phyloP scores from a whole-genome alignment of 2,888 invertebrate genomes.

The Pristionchus entomophagus region DNA sequence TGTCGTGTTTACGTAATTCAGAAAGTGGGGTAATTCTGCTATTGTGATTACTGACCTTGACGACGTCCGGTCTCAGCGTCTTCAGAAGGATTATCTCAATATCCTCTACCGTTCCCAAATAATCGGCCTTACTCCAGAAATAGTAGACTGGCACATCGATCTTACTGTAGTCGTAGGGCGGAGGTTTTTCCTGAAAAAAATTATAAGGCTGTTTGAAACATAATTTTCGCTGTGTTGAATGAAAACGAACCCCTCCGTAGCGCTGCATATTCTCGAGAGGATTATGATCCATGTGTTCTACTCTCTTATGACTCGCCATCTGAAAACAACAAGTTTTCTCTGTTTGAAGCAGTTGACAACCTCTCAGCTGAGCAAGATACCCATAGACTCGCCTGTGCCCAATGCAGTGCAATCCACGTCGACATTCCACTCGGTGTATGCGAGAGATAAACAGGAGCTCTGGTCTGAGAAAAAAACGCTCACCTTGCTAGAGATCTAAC shows the following conservation, averaged over 20 bases:
- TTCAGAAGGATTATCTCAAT: background rate
- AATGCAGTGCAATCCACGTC: background rate
- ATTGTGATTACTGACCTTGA: background rate
- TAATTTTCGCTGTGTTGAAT: too few relatives aligned
- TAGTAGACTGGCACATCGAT: background rate
- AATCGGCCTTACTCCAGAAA: background rate
- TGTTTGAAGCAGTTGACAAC: background rate
- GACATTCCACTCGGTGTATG: background rate
- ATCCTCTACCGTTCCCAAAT: background rate
- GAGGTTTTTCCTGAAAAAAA: background rate
- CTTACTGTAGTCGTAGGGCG: background rate
- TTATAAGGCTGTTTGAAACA: background rate
- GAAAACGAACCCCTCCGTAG: background rate
- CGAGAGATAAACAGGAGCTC: background rate
- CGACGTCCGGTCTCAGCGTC: background rate
- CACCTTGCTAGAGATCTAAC: background rate
- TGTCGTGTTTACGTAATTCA: background rate
- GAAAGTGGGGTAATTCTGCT: background rate
- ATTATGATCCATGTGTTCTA: background rate
- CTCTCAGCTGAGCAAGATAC: too few relatives aligned
- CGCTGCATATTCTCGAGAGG: background rate
- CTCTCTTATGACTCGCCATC: background rate
- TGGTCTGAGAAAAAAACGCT: background rate
- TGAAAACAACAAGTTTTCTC: background rate
- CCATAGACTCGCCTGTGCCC: background rate